phyloP scores from a whole-genome alignment of 2,113 vertebrate species.

The Galbula dea region DNA sequence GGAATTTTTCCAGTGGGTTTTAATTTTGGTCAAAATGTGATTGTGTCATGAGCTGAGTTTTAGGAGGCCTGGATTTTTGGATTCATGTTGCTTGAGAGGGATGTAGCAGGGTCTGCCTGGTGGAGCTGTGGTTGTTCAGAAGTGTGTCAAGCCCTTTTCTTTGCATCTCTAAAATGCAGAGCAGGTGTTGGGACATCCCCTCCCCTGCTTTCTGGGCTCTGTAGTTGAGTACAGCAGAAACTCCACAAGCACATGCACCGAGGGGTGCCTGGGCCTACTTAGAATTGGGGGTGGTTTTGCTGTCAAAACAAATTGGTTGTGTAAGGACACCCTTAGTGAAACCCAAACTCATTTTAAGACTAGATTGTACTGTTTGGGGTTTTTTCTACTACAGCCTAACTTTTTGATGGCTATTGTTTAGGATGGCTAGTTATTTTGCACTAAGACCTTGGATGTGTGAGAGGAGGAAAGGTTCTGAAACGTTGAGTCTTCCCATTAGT shows the following conservation, averaged over 20 bases:
- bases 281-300: background rate
- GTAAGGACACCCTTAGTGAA: background rate
- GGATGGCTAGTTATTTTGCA: background rate
- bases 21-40: background rate
- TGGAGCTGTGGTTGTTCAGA: background rate
- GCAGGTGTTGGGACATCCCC: background rate
- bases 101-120: background rate
- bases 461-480: background rate
- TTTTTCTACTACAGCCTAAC: background rate
- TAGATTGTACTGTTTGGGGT: background rate
- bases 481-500: background rate
- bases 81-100: fast-evolving
- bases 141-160: background rate
- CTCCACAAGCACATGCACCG: fast-evolving
- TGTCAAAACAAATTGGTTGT: background rate
- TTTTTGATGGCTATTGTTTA: background rate
- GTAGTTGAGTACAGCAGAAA: background rate
- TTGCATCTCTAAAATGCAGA: background rate
- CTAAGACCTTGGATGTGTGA: background rate
- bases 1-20: background rate
- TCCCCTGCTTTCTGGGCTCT: fast-evolving
- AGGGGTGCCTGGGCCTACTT: background rate
- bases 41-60: background rate
- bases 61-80: background rate
- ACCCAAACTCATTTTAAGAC: background rate